A percentile compares a stretch with the other conserved stretches of the same genome.
These are phyloP conservation scores for Pammene aurita DNA, from an alignment of 2,888 invertebrate species.

Conservation along the genomic window DNA sequence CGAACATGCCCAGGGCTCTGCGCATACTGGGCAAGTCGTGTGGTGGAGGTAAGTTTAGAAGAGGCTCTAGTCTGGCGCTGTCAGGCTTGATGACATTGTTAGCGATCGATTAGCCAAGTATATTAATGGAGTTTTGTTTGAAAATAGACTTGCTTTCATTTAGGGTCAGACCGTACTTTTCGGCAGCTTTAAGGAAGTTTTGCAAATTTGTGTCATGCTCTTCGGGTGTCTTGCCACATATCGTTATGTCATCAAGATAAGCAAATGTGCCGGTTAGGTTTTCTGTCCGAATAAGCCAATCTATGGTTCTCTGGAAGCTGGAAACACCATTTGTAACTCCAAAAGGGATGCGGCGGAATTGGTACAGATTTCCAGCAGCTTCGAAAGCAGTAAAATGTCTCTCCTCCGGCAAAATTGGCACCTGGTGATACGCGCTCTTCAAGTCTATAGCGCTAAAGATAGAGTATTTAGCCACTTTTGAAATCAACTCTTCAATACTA, in stretches of 20 bases:
- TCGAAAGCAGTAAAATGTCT: neutral
- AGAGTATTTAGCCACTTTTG: neutral
- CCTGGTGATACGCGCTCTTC: neutral
- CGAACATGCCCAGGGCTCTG: neutral
- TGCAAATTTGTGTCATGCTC: neutral
- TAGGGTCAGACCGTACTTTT: neutral
- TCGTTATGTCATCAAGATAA: conserved; percentile 1
- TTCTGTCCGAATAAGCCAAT: conserved; percentile 4
- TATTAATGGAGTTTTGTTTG: neutral
- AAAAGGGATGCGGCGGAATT: neutral
- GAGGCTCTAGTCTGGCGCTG: neutral
- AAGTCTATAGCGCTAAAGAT: neutral
- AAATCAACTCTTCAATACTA: neutral
- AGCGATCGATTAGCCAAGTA: neutral
- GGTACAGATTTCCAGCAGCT: neutral
- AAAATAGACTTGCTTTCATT: neutral
- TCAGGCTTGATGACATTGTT: neutral
- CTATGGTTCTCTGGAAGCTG: neutral
- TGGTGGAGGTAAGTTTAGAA: neutral
- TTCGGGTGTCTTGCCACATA: neutral
- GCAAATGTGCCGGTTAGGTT: neutral
- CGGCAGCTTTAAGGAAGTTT: neutral
- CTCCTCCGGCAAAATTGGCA: neutral
- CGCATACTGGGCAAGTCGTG: neutral
- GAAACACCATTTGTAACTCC: neutral